Evolutionary conservation across 2,797 vertebrate species (phyloP).

Genomic region (Selene dorsalis): DNA sequence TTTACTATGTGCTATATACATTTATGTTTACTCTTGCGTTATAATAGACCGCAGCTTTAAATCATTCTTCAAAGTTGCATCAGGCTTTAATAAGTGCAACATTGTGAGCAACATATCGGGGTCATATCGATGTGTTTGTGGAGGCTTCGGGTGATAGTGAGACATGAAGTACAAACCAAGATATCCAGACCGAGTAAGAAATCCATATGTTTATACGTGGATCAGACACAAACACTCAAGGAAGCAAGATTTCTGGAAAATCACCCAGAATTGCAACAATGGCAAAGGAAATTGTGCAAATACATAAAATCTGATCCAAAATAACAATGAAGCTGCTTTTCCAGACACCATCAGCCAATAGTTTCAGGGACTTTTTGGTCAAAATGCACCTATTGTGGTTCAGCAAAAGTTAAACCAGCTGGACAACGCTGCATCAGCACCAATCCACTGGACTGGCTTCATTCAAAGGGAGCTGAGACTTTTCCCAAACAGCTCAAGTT

Average conservation of each 20-base stretch:
- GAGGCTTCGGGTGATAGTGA: background rate
- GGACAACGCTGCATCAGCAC: background rate
- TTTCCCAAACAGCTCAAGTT: background rate
- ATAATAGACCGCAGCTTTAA: background rate
- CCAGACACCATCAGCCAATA: too few relatives aligned
- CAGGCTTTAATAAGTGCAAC: background rate
- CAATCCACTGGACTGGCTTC: background rate
- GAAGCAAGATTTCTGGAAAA: background rate
- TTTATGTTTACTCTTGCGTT: background rate
- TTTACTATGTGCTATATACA: background rate
- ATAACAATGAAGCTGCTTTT: too few relatives aligned
- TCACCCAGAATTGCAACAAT: background rate
- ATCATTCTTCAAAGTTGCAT: too few relatives aligned
- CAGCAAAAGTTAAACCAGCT: background rate
- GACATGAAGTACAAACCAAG: background rate
- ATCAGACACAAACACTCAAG: background rate
- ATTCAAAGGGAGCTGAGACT: background rate
- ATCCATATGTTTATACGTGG: background rate
- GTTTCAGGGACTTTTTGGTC: too few relatives aligned
- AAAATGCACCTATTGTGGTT: background rate
- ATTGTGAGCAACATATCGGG: background rate
- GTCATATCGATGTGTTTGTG: background rate
- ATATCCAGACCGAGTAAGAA: background rate
- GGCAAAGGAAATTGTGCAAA: background rate
- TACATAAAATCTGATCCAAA: too few relatives aligned